phyloP scores from a whole-genome alignment of 2,113 vertebrate species.

The Brienomyrus brachyistius region DNA sequence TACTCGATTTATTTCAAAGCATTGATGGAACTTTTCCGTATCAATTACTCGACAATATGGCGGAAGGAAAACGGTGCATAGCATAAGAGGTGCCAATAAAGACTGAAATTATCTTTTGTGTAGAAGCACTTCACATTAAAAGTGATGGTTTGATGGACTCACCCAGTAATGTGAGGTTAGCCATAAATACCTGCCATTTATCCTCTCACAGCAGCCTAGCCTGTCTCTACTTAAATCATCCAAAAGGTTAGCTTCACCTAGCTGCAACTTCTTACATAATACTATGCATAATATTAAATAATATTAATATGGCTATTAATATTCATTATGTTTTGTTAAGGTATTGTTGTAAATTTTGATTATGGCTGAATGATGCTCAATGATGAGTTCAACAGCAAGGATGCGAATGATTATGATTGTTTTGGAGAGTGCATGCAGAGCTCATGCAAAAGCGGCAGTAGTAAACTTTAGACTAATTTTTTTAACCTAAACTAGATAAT shows the following conservation, averaged over 20 bases:
- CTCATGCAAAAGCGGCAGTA: background rate
- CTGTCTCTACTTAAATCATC: background rate
- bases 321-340: background rate
- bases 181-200: background rate
- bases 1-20: background rate
- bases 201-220: background rate
- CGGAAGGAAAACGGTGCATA: background rate
- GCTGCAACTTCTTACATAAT: background rate
- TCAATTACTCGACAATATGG: background rate
- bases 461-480: background rate
- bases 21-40: background rate
- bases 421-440: background rate
- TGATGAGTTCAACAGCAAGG: background rate
- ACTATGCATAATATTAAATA: background rate
- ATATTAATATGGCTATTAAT: background rate
- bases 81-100: background rate
- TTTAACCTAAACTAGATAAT: background rate
- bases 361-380: background rate
- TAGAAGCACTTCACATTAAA: background rate
- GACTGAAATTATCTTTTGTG: background rate
- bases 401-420: background rate
- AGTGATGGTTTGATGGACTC: background rate
- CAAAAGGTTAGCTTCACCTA: background rate
- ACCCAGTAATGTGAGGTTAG: background rate
- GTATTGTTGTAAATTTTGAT: background rate